phyloP scores from a whole-genome alignment of 2,797 vertebrate species.

The Gymnothorax reevesii region DNA sequence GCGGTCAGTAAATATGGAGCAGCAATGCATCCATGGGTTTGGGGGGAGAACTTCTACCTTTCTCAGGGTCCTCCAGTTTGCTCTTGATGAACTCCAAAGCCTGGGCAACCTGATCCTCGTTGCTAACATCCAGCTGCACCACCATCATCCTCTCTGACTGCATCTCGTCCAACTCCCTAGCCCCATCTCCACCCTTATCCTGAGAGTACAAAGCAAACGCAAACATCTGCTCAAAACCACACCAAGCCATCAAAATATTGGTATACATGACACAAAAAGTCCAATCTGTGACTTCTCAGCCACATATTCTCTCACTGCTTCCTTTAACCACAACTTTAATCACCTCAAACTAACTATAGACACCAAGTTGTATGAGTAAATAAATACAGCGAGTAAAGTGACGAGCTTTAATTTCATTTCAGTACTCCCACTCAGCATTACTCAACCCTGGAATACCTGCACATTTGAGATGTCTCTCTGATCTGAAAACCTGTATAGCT shows the following conservation, averaged over 20 bases:
- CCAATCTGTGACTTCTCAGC: not conserved
- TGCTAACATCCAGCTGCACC: constrained; percentile 87
- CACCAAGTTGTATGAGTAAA: no score
- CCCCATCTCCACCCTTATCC: constrained; percentile 77
- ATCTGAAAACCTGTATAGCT: no score
- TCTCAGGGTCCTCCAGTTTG: constrained; percentile 68
- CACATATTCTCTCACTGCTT: no score
- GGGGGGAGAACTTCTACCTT: constrained; percentile 60
- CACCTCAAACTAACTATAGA: no score
- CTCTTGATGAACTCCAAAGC: constrained; percentile 71
- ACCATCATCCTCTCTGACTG: constrained; percentile 80
- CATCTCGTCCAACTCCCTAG: constrained; percentile 73
- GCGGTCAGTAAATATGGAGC: not conserved
- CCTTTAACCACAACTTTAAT: no score
- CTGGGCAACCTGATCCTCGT: constrained; percentile 75
- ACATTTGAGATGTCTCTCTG: no score
- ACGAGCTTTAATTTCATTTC: no score
- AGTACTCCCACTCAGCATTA: no score
- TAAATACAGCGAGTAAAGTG: no score
- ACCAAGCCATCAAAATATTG: not conserved
- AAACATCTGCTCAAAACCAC: not conserved
- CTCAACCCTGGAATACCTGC: no score
- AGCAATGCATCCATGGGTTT: not conserved
- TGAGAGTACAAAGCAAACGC: constrained; percentile 43
- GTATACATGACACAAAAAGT: not conserved